Evolutionary conservation across 2,888 invertebrate species (phyloP), one percentile per base, ranked within the genome.

Genomic region (Agrotis exclamationis): DNA sequence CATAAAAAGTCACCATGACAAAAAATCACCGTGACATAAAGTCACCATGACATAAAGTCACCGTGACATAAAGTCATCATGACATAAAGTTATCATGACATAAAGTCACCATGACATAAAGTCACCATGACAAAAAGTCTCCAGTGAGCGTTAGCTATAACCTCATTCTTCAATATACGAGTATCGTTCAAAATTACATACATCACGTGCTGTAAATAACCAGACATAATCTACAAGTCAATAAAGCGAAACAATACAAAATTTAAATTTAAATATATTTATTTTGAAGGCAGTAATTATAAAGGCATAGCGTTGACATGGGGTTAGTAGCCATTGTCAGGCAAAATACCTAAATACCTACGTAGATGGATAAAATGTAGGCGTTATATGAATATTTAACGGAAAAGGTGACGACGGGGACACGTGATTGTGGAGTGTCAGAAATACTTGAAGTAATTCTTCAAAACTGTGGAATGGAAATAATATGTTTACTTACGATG

Each of bases 251-350:
- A 60, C 59, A 63, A 48, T 45, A 62, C 24, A 58, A 20, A 53
- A 70, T 59, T 60, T 45, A 13, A 71, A 79, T 78, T 57, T 45
- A 57, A 81, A 77, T 70, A 20, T 71, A 79, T 63, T n/a, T 44
- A 72, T 77, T 81, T 66, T 66, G 72, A 67, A 66, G 47, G 81
- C 51, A 79, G 58, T 54, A 24, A 66, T 82, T 79, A 70, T 79
- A 69, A 74, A 70, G 60, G 16, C 22, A 28, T 53, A 63, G 62
- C 39, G 67, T 45, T 82, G 70, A 79, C 83, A 79, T 79, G 66
- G 80, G 80, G 69, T 79, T 74, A 74, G 53, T 59, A 33, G 45
- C 58, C 63, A 79, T 79, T 82, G 79, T 79, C 11, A 48, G 3
- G 4, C 47, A 60, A 44, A 72, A 82, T 79, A 72, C 63, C 64